Conservation (phyloP, 2,888 invertebrate genomes). For the Crocallis elinguaria region DNA sequence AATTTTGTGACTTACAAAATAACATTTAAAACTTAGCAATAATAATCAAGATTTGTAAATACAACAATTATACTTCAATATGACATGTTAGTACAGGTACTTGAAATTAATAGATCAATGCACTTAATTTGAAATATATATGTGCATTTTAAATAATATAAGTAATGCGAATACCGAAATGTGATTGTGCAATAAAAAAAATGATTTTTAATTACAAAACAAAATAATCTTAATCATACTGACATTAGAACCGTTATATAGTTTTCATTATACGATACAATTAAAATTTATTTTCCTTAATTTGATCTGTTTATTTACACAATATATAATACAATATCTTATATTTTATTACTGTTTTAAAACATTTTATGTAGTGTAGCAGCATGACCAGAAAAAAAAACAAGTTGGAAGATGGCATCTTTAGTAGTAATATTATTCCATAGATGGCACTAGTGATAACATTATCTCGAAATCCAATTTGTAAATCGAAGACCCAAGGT, state of each 20-base stretch:
- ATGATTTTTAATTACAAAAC: neutral
- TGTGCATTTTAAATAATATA: neutral
- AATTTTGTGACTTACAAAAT: constrained; percentile 48
- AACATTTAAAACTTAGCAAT: constrained; percentile 3
- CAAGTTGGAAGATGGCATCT: too few species aligned
- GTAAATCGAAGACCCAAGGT: too few species aligned
- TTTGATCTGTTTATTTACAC: constrained; percentile 18
- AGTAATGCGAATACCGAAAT: neutral
- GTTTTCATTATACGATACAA: neutral
- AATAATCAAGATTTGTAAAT: neutral
- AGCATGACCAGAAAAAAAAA: too few species aligned
- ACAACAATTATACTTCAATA: neutral
- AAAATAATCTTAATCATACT: neutral
- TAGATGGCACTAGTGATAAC: too few species aligned
- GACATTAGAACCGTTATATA: neutral
- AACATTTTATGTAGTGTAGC: too few species aligned
- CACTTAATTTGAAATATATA: neutral
- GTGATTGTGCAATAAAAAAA: neutral
- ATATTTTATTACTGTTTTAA: too few species aligned
- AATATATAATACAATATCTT: constrained; percentile 8
- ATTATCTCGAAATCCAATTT: too few species aligned
- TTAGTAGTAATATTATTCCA: too few species aligned
- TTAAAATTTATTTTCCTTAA: constrained; percentile 15
- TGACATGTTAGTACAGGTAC: neutral
- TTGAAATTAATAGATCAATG: neutral